A percentile compares a stretch with the other conserved stretches of the same genome.
These are phyloP conservation scores for Pammene fasciana DNA, from an alignment of 2,888 invertebrate genomes.

Conservation along the genomic window DNA sequence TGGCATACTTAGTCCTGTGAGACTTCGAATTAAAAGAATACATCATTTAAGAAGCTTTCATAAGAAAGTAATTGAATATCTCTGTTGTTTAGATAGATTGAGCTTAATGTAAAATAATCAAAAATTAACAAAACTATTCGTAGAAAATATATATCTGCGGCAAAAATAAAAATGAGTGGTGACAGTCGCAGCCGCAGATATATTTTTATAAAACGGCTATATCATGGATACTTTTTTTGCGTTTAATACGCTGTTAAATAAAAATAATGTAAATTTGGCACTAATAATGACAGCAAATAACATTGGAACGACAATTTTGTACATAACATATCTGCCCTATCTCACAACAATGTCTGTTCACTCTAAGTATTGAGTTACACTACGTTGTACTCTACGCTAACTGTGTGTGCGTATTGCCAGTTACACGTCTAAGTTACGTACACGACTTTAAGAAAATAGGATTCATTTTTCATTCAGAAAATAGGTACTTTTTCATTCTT, in stretches of 20 bases:
- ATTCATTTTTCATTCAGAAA: constrained; percentile 77
- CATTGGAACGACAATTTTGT: constrained; percentile 44
- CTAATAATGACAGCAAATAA: constrained; percentile 60
- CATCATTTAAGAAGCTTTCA: constrained; percentile 49
- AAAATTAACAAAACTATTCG: not conserved
- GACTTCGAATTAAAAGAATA: constrained; percentile 7
- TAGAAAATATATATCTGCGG: not conserved
- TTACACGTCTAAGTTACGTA: constrained; percentile 73
- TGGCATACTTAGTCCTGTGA: constrained; percentile 48
- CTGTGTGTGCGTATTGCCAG: constrained; percentile 76
- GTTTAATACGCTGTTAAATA: not conserved
- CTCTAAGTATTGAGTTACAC: constrained; percentile 57
- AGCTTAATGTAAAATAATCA: not conserved
- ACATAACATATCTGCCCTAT: constrained; percentile 50
- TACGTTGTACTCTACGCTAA: constrained; percentile 51
- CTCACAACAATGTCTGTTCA: constrained; percentile 51
- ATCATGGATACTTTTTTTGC: not conserved
- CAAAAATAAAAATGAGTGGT: not conserved
- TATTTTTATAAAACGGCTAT: not conserved
- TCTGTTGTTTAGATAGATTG: not conserved
- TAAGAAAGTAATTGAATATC: not conserved
- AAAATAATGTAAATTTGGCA: constrained; percentile 68
- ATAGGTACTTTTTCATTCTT: constrained; percentile 66
- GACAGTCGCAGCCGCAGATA: not conserved
- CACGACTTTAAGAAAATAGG: constrained; percentile 80